A percentile compares a stretch with the other conserved stretches of the same genome.
Evolutionary conservation across 1,140 invertebrate genomes (phyloP).

Genomic region (Ectropis grisescens): DNA sequence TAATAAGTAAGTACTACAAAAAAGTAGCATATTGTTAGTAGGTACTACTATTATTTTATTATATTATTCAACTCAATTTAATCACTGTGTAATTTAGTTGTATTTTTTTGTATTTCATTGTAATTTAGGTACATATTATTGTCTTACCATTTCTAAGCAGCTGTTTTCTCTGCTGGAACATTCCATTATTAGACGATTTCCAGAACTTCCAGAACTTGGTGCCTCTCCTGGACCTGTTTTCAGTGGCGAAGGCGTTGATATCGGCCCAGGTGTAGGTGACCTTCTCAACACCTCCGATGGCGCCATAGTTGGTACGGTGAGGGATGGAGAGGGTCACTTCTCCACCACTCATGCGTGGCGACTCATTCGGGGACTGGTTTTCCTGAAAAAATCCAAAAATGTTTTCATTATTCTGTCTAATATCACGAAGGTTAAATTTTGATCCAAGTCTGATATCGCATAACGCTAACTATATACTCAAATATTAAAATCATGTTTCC

Average conservation of each 20-base stretch:
- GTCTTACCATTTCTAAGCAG: constrained; percentile 76
- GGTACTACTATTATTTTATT: too few relatives aligned
- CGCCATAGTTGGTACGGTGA: constrained; percentile 33
- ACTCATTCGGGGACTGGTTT: constrained; percentile 24
- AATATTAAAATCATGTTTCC: too few relatives aligned
- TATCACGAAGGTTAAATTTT: too few relatives aligned
- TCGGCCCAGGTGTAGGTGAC: constrained; percentile 80
- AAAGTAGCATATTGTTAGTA: too few relatives aligned
- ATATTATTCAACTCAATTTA: too few relatives aligned
- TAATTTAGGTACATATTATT: too few relatives aligned
- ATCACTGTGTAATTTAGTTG: too few relatives aligned
- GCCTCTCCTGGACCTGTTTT: constrained; percentile 44
- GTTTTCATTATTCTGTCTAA: too few relatives aligned
- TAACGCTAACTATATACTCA: too few relatives aligned
- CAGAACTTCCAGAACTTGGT: constrained; percentile 52
- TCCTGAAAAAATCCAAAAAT: constrained; percentile 26
- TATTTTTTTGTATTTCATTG: too few relatives aligned
- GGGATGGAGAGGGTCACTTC: constrained; percentile 40
- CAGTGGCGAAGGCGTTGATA: constrained; percentile 74
- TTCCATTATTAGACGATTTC: constrained; percentile 39
- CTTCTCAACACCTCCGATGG: constrained; percentile 60
- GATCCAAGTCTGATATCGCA: too few relatives aligned
- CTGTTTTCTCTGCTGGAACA: constrained; percentile 73
- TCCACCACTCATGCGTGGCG: constrained; percentile 32
- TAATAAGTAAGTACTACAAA: too few relatives aligned